Evolutionary conservation across 2,113 vertebrate species (phyloP).

Genomic region (Mesitornis unicolor): DNA sequence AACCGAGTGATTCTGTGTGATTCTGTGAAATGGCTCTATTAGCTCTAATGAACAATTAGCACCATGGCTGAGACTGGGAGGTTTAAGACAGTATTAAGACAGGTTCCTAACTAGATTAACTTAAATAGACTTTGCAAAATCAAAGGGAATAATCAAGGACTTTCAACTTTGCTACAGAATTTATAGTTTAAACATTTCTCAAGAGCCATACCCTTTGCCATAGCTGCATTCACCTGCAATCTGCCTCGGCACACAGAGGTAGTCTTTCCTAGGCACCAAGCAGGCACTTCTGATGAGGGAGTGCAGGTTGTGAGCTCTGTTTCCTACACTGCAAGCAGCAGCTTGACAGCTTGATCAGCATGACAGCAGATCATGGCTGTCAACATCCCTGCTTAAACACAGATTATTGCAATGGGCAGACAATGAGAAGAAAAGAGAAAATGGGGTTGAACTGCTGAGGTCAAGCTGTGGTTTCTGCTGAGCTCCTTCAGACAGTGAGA

Average conservation of each 20-base stretch:
- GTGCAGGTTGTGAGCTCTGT: neutral
- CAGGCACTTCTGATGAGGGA: neutral
- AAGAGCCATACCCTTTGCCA: neutral
- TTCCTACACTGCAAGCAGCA: neutral
- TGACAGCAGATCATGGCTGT: neutral
- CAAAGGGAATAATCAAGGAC: neutral
- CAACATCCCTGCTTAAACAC: neutral
- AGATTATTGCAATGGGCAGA: neutral
- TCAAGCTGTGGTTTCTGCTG: neutral
- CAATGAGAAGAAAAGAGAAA: neutral
- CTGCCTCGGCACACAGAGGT: neutral
- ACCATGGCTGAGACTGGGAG: neutral
- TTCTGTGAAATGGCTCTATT: too few relatives aligned
- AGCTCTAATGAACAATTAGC: neutral
- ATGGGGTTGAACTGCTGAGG: neutral
- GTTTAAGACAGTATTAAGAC: neutral
- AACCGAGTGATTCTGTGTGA: too few relatives aligned
- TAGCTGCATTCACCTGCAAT: neutral
- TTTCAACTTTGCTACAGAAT: neutral
- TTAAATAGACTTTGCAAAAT: neutral
- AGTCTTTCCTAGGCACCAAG: neutral
- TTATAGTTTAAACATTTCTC: neutral
- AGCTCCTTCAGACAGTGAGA: neutral
- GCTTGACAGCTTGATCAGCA: constrained; percentile 21
- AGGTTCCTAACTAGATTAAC: neutral